Base-by-base conservation (phyloP, 2,888 invertebrate genomes). In the Tribolium freemani region DNA sequence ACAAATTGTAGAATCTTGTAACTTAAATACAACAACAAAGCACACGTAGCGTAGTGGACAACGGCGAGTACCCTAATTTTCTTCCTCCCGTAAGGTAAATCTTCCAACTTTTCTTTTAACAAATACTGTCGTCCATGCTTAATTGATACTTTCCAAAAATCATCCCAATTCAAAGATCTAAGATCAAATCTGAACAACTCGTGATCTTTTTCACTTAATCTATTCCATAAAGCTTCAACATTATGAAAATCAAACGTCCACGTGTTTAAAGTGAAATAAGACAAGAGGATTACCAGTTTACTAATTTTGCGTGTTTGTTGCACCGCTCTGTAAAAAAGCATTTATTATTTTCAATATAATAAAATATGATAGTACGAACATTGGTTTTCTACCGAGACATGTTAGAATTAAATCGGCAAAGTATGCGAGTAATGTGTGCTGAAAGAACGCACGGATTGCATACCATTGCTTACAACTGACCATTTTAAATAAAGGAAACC, bases 171-270 rank as follows among this genome's bases (percentile, higher is more conserved):
- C 13, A 61, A 10, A 21, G 8, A 11, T 3, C 1, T 21, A 10
- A 46, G 5, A 0, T 46, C 21, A 21, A 61, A 48, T 6, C 20
- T 26, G 21, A 61, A 61, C 50, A 61, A 48, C 21, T 61, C 2
- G 1, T 26, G 16, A 61, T 61, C 61, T n/a, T 48, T 13, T 26
- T 61, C 61, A 16, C 9, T 61, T 50, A 61, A 26, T 2, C 10
- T 10, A 5, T 48, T 5, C 61, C 61, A 48, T 10, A 61, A 46
- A 48, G 5, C 13, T 5, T 20, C 45, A 16, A 46, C 46, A 11
- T 61, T 61, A 30, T 48, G n/a, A 11, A 2, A 20, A 11, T 48
- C 26, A 11, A 46, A 48, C 8, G 8, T 11, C 31, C n/a, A 56
- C 3, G 30, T 56, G n/a, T 56, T 56, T 30, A 5, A 5, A 5